Evolutionary conservation across 2,113 vertebrate genomes (phyloP).

Genomic region (Bufo gargarizans): DNA sequence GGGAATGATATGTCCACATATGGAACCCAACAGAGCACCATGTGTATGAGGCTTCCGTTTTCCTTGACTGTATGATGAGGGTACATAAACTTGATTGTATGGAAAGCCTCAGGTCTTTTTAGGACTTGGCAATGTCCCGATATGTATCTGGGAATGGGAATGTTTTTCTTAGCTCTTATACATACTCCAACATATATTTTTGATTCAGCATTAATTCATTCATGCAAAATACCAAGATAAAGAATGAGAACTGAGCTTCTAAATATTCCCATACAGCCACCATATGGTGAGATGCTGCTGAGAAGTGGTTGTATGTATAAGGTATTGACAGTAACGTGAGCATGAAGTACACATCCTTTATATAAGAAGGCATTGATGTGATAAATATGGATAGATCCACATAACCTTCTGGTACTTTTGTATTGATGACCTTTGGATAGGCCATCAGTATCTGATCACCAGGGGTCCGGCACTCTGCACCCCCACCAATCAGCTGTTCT

Average conservation of each 20-base stretch:
- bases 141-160: not conserved
- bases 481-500: too few species aligned
- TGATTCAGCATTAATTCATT: not conserved
- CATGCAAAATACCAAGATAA: not conserved
- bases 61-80: not conserved
- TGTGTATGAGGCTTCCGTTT: not conserved
- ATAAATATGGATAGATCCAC: too few species aligned
- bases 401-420: not conserved
- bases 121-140: not conserved
- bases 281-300: constrained; percentile 2
- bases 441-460: too few species aligned
- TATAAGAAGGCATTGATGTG: not conserved
- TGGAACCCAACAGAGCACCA: not conserved
- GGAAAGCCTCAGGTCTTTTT: not conserved
- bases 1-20: not conserved
- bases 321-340: not conserved
- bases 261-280: not conserved
- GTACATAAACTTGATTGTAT: not conserved
- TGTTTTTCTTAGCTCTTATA: not conserved
- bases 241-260: not conserved
- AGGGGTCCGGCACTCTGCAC: too few species aligned
- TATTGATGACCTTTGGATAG: too few species aligned
- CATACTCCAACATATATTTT: not conserved
- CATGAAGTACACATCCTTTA: not conserved
- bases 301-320: not conserved